Base-by-base conservation (phyloP, 2,888 invertebrate genomes). In the Chalcis sispes region DNA sequence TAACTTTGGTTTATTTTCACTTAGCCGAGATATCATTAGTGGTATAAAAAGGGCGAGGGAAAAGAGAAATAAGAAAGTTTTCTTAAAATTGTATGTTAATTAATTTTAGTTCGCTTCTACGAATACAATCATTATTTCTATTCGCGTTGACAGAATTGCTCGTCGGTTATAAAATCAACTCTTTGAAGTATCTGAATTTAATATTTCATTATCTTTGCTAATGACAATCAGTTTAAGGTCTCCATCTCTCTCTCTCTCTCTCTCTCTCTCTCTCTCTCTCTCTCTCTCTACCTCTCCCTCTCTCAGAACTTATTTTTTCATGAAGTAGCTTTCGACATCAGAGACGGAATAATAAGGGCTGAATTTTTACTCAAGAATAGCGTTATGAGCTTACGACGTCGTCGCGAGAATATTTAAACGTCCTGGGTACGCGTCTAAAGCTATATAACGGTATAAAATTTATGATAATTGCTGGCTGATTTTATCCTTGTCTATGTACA, bases 101-200 rank as follows among this genome's bases (percentile, higher is more conserved):
- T n/a, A n/a, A 36, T 59, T 59, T 59, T 5, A 7, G 1, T 32
- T 18, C 18, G n/a, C 25, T 36, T 40, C 23, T 27, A 2, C n/a
- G n/a, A n/a, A 20, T 25, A 20, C 62, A 62, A 48, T 58, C 20
- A 58, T 70, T 59, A 50, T 50, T 59, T 36, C 50, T 50, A 36
- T 20, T 8, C 5, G 5, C 7, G 36, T 5, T 8, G 23, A n/a
- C n/a, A n/a, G n/a, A n/a, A n/a, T n/a, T n/a, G n/a, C n/a, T n/a
- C n/a, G n/a, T n/a, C n/a, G n/a, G n/a, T n/a, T n/a, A n/a, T 10
- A 15, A 25, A 23, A 8, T 29, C 1, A 25, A 1, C 40, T 27
- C 62, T 70, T 70, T 75, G 70, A 75, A 75, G 70, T 75, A 59
- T 72, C 67, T 59, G 67, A 62, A 58, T 69, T 61, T 67, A 56